Base-by-base conservation (phyloP, 1,140 invertebrate species). In the Drosophila sucinea region DNA sequence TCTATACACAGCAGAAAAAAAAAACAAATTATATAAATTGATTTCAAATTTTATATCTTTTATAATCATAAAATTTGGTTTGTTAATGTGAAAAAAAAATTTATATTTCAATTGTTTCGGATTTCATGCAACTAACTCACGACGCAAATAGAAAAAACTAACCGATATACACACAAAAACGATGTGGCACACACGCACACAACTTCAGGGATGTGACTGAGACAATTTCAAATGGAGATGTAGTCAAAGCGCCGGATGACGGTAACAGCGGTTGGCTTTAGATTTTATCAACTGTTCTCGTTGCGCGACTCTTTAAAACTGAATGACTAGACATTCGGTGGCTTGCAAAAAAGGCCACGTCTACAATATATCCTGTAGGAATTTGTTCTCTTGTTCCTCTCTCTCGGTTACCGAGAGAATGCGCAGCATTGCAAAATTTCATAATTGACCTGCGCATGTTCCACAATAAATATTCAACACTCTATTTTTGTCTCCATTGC, bases 101-200 rank as follows among this genome's bases (percentile, higher is more conserved):
- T 35, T 25, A 17, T 17, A 17, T 35, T 57, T 56, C 4, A 17
- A 41, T 17, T 41, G n/a, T 29, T 6, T 35, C 35, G 35, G 70
- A 70, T 67, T 51, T 54, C 56, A 40, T 56, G 25, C 10, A 76
- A 61, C 61, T 40, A n/a, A 68, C 38, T 60, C 23, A 72, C 35
- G 67, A 32, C 35, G 67, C 30, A 29, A 51, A 60, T 33, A 63
- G 4, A 33, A 51, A 58, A 47, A 69, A 87, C 83, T 79, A 74
- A 87, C 83, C 84, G 83, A 89, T 87, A 87, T 87, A 87, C 83
- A 87, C 83, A 89, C 83, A 89, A 70, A 89, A 80, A 64, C 71
- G 55, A 51, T 58, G 27, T 44, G 27, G 41, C 40, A 69, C 58
- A 54, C 47, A 69, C 47, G 38, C 60, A 55, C 58, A 62, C 67